These are phyloP conservation scores for Pocota personata DNA, from an alignment of 2,888 invertebrate species.

Conservation along the genomic window DNA sequence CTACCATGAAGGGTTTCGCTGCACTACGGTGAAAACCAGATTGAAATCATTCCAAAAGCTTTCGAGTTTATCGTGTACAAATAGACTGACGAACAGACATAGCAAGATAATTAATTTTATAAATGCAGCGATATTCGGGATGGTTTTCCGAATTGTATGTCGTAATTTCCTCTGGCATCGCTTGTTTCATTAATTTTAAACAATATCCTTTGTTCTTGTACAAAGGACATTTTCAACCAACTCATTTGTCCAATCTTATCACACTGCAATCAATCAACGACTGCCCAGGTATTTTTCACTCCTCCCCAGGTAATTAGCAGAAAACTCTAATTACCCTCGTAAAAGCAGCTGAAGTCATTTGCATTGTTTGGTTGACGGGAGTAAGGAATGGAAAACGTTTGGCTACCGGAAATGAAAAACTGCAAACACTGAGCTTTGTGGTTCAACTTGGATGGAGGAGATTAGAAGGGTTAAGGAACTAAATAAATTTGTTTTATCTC, in stretches of 20 bases:
- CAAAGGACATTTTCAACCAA: constrained; percentile 29
- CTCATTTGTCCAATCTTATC: constrained; percentile 63
- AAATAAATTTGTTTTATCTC: constrained; percentile 36
- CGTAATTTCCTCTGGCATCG: no score
- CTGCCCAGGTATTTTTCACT: constrained; percentile 48
- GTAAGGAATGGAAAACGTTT: constrained; percentile 23
- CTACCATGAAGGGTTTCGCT: no score
- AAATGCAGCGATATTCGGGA: no score
- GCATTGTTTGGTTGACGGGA: constrained; percentile 39
- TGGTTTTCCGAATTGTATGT: no score
- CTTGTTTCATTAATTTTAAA: constrained; percentile 16
- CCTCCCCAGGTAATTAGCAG: constrained; percentile 53
- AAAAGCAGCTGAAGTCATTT: neutral
- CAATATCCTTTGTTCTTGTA: neutral
- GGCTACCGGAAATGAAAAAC: constrained; percentile 25
- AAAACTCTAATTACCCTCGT: constrained; percentile 50
- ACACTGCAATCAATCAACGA: constrained; percentile 48
- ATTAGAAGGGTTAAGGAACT: constrained; percentile 17
- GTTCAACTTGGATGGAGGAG: neutral
- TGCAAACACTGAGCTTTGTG: neutral
- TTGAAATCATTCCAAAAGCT: no score
- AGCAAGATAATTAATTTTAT: no score
- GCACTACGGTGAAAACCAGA: no score
- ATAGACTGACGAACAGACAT: no score
- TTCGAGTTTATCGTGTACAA: no score